These are phyloP conservation scores for Sacculina carcini DNA, from an alignment of 2,888 invertebrate genomes.

Conservation along the genomic window DNA sequence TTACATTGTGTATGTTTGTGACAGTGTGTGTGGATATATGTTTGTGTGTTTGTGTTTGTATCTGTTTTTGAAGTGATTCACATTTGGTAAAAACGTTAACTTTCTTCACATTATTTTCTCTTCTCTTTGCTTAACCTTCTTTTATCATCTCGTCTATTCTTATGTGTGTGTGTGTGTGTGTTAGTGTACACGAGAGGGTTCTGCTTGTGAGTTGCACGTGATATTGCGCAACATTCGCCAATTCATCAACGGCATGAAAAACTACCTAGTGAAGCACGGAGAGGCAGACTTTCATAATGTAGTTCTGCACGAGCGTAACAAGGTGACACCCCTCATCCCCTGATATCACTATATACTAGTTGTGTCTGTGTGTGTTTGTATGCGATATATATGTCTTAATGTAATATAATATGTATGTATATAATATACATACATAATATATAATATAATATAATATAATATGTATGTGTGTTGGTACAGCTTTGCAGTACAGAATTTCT, in stretches of 20 bases:
- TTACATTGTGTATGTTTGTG: too few species aligned
- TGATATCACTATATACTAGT: not conserved
- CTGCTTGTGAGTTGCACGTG: conserved; percentile 59
- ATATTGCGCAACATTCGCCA: conserved; percentile 43
- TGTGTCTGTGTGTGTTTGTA: not conserved
- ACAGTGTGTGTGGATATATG: not conserved
- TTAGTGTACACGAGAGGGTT: conserved; percentile 62
- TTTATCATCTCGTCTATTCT: not conserved
- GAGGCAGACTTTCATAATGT: conserved; percentile 74
- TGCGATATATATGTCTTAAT: not conserved
- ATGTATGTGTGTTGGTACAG: conserved; percentile 4
- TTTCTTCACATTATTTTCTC: too few species aligned
- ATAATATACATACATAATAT: not conserved
- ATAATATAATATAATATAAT: too few species aligned
- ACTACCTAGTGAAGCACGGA: conserved; percentile 84
- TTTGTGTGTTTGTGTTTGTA: not conserved
- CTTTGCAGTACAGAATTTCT: conserved; percentile 13
- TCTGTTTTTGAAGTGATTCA: too few species aligned
- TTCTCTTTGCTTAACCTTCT: too few species aligned
- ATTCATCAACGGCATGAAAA: conserved; percentile 97
- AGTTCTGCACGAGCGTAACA: conserved; percentile 56
- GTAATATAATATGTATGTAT: not conserved
- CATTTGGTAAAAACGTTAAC: too few species aligned
- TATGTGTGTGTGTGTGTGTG: not conserved
- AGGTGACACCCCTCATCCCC: conserved; percentile 25